A percentile compares a stretch with the other conserved stretches of the same genome.
Evolutionary conservation across 2,797 vertebrate species (phyloP).

Genomic region (Muscicapa comitata): DNA sequence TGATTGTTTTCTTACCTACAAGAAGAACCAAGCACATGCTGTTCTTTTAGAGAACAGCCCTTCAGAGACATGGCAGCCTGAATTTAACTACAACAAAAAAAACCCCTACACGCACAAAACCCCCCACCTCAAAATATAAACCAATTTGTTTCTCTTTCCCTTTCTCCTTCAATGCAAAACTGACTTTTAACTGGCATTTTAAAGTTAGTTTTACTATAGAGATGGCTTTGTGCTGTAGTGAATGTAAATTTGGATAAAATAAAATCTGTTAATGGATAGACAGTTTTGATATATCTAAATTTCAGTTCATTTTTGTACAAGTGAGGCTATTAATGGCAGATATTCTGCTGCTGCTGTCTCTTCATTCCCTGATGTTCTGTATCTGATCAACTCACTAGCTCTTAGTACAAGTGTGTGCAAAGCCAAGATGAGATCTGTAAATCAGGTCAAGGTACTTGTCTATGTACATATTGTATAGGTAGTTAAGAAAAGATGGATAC

Average conservation of each 20-base stretch:
- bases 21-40: not conserved
- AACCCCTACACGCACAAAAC: accelerated
- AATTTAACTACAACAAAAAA: not conserved
- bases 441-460: not conserved
- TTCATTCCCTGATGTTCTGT: not conserved
- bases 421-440: not conserved
- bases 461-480: not conserved
- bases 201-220: not conserved
- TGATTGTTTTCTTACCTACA: not conserved
- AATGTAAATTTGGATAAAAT: not conserved
- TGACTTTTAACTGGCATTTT: not conserved
- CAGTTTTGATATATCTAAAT: not conserved
- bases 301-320: not conserved
- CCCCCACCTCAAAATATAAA: not conserved
- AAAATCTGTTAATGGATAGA: not conserved
- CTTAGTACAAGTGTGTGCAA: not conserved
- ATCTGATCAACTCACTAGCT: not conserved
- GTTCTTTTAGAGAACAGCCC: not conserved
- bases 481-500: not conserved
- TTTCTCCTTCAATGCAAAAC: not conserved
- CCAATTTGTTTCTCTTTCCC: not conserved
- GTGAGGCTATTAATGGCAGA: not conserved
- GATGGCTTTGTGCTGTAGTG: not conserved
- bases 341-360: not conserved
- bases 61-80: not conserved